Evolutionary conservation across 1,140 invertebrate species (phyloP).

Genomic region (Aradophagus sp.): DNA sequence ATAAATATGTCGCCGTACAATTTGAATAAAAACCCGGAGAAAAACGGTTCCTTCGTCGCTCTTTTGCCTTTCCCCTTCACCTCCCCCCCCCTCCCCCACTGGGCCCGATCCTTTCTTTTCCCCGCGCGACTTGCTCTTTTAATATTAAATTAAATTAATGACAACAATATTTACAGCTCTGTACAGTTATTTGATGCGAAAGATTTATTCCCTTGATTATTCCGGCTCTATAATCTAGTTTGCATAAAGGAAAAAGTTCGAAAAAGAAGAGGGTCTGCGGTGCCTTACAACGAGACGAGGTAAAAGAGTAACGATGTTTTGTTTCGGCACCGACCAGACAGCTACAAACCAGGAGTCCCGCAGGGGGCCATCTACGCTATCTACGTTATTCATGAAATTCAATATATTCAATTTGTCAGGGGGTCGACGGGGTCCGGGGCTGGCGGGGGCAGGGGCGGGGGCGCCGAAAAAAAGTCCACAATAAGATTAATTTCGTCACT

Average conservation of each 20-base stretch:
- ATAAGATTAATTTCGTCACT: constrained; percentile 53
- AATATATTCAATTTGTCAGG: constrained; percentile 53
- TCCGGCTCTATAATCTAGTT: constrained; percentile 46
- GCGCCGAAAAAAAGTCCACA: constrained; percentile 30
- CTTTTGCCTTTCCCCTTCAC: no score
- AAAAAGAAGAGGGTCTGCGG: constrained; percentile 34
- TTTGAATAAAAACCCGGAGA: constrained; percentile 6
- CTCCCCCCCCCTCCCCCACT: no score
- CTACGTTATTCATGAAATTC: constrained; percentile 53
- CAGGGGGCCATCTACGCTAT: constrained; percentile 54
- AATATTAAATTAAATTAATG: constrained; percentile 24
- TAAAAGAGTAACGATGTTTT: constrained; percentile 53
- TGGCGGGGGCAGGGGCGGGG: no score
- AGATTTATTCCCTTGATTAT: constrained; percentile 40
- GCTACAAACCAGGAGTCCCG: constrained; percentile 52
- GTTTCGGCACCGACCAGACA: constrained; percentile 52
- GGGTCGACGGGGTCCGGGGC: no score
- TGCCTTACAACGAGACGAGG: constrained; percentile 31
- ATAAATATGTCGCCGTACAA: constrained; percentile 15
- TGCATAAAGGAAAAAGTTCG: constrained; percentile 42
- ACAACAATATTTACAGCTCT: constrained; percentile 43
- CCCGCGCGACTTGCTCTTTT: not conserved
- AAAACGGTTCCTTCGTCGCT: not conserved
- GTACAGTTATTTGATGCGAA: constrained; percentile 21
- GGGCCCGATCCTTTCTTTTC: not conserved